Evolutionary conservation across 2,888 invertebrate species (phyloP).

Genomic region (Arctia plantaginis): DNA sequence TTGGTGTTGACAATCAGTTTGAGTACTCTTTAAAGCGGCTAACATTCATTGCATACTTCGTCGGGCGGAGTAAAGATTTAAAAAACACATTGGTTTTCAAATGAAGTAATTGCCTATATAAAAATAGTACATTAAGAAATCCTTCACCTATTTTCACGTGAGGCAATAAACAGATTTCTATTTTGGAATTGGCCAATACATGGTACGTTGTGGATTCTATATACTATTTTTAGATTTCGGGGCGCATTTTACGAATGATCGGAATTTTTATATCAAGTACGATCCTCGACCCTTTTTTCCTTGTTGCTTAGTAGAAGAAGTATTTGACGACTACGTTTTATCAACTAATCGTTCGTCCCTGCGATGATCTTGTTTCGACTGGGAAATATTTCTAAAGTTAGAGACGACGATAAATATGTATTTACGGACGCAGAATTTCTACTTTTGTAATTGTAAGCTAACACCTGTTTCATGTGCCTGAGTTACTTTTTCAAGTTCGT

Average conservation of each 20-base stretch:
- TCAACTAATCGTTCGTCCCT: background rate
- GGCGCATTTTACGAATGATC: background rate
- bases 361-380: background rate
- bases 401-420: background rate
- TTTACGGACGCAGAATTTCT: background rate
- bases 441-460: background rate
- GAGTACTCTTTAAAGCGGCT: background rate
- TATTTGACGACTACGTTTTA: background rate
- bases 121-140: background rate
- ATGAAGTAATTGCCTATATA: background rate
- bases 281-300: background rate
- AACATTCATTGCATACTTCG: background rate
- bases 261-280: background rate
- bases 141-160: constrained; percentile 1
- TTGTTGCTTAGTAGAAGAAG: background rate
- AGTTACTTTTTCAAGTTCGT: no score
- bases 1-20: background rate
- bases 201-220: background rate
- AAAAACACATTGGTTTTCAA: background rate
- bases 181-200: background rate
- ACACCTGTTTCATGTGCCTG: background rate
- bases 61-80: background rate
- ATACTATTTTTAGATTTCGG: background rate
- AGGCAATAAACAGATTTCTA: background rate
- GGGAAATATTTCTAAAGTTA: background rate